Percentiles rank a stretch among this genome's conserved stretches.
phyloP scores from a whole-genome alignment of 35 echinoderm and acorn worm species.

The Heliocidaris erythrogramma region DNA sequence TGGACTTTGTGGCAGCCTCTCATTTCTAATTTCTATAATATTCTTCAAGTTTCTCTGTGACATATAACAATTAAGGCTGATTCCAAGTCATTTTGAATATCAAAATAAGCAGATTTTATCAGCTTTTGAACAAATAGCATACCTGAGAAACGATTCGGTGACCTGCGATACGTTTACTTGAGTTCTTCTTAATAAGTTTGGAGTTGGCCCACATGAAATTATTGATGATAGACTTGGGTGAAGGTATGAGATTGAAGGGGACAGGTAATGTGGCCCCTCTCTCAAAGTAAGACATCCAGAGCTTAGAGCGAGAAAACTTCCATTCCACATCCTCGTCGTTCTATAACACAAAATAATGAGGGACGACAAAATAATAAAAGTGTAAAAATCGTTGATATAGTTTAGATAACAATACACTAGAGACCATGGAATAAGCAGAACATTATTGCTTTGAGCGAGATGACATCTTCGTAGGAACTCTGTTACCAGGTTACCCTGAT shows the following conservation, averaged over 20 bases:
- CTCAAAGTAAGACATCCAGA: constrained; percentile 77
- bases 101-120: neutral
- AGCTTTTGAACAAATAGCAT: neutral
- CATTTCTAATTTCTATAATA: too few species aligned
- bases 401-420: neutral
- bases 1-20: too few species aligned
- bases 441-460: too few species aligned
- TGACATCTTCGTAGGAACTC: too few species aligned
- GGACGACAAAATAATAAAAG: neutral
- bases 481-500: too few species aligned
- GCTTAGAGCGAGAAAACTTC: constrained; percentile 72
- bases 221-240: constrained; percentile 61
- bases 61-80: neutral
- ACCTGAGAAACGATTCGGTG: neutral
- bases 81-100: neutral
- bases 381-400: too few species aligned
- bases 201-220: constrained; percentile 1
- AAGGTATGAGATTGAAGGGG: constrained; percentile 73
- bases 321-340: constrained; percentile 71
- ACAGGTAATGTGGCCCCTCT: constrained; percentile 72
- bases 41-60: too few species aligned
- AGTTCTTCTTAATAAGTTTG: neutral
- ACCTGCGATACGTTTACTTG: neutral
- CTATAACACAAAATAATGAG: constrained; percentile 24
- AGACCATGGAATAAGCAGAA: too few species aligned